Evolutionary conservation across 64 coral and sea anemone genomes (phyloP).

Genomic region (Montipora capricornis): DNA sequence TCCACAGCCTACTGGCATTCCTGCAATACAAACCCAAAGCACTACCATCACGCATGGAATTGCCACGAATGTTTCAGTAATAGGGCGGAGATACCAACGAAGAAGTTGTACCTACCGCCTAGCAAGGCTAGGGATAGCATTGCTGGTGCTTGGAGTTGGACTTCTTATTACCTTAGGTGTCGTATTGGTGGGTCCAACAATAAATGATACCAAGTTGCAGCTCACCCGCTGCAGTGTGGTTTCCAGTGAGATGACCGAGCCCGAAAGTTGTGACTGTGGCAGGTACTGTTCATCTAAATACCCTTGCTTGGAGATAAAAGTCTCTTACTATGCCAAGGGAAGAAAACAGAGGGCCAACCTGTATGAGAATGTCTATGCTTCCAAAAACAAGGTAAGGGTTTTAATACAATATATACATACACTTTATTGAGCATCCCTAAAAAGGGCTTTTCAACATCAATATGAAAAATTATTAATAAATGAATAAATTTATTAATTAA

Average conservation of each 20-base stretch:
- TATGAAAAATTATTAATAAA: no score
- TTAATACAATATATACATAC: no score
- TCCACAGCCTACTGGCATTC: neutral
- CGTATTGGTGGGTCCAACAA: slow-evolving; percentile 26
- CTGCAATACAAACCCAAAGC: neutral
- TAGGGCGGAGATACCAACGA: neutral
- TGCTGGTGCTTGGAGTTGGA: neutral
- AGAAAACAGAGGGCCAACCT: neutral
- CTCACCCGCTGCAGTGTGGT: slow-evolving; percentile 15
- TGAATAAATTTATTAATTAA: no score
- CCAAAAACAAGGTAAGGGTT: slow-evolving; percentile 29
- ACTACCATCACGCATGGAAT: neutral
- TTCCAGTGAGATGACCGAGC: neutral
- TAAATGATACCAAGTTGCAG: slow-evolving; percentile 27
- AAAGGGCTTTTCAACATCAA: no score
- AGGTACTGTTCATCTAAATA: slow-evolving; percentile 43
- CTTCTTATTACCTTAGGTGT: slow-evolving; percentile 50
- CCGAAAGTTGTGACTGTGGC: slow-evolving; percentile 38
- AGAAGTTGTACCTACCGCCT: slow-evolving; percentile 26
- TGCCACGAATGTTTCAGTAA: neutral
- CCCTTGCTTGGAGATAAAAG: slow-evolving; percentile 42
- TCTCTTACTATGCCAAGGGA: neutral
- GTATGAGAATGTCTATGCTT: slow-evolving; percentile 4
- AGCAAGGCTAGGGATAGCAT: neutral
- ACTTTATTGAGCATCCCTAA: no score